phyloP scores from a whole-genome alignment of 2,888 invertebrate genomes.

The Drosophila diplacantha region DNA sequence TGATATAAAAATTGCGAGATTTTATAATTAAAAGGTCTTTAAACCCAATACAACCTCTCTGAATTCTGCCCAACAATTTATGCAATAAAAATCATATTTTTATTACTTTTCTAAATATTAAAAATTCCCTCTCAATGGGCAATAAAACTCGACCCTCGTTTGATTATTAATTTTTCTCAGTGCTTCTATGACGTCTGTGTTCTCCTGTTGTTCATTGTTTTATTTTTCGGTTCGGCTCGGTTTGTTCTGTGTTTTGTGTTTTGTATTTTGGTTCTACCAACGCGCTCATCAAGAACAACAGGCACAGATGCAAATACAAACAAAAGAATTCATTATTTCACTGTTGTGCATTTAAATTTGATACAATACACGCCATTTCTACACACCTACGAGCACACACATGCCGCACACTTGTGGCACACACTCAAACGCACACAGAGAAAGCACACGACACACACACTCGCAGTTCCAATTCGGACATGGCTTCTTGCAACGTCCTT shows the following conservation, averaged over 20 bases:
- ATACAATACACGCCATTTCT: slow-evolving; percentile 69
- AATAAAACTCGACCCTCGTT: too few relatives aligned
- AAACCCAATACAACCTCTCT: neutral
- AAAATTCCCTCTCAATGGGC: too few relatives aligned
- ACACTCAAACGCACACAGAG: slow-evolving; percentile 11
- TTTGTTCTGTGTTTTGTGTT: slow-evolving; percentile 26
- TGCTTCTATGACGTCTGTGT: slow-evolving; percentile 24
- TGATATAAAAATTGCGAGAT: too few relatives aligned
- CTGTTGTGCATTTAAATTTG: slow-evolving; percentile 70
- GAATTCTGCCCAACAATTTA: neutral
- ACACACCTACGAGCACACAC: slow-evolving; percentile 44
- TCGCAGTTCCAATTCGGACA: slow-evolving; percentile 28
- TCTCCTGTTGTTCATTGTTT: slow-evolving; percentile 38
- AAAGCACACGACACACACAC: slow-evolving; percentile 26
- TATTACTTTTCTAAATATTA: neutral
- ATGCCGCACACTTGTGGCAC: slow-evolving; percentile 9
- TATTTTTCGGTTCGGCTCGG: slow-evolving; percentile 29
- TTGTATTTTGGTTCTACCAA: slow-evolving; percentile 31
- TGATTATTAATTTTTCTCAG: neutral
- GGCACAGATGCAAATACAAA: slow-evolving; percentile 49
- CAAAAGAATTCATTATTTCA: slow-evolving; percentile 71
- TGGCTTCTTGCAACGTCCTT: slow-evolving; percentile 61
- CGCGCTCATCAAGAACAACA: slow-evolving; percentile 36
- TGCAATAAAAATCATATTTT: neutral
- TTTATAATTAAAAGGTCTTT: too few relatives aligned